These are phyloP conservation scores for Agriopis marginaria DNA, from an alignment of 2,888 invertebrate species.

Conservation along the genomic window DNA sequence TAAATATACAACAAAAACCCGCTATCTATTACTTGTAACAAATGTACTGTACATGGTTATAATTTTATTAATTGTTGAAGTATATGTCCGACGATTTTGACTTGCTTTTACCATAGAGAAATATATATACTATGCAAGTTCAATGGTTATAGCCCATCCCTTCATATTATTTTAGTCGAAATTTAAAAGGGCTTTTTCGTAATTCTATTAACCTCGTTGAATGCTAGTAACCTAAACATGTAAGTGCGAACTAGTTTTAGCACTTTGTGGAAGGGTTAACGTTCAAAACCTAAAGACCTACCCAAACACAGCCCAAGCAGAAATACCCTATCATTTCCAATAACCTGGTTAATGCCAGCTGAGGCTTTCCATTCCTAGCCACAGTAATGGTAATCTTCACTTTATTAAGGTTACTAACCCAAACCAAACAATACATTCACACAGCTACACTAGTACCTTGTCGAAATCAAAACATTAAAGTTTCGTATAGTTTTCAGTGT, in stretches of 20 bases:
- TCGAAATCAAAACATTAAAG: not conserved
- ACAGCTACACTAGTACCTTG: conserved; percentile 6
- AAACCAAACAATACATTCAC: conserved; percentile 19
- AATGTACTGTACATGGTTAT: too few species aligned
- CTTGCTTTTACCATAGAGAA: too few species aligned
- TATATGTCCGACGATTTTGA: too few species aligned
- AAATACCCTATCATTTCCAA: conserved; percentile 20
- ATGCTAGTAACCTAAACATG: conserved; percentile 1
- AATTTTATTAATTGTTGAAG: too few species aligned
- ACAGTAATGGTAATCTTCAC: conserved; percentile 29
- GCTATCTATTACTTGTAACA: too few species aligned
- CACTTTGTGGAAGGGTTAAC: conserved; percentile 1
- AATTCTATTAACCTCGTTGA: not conserved
- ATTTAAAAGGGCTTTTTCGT: not conserved
- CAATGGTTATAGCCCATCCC: too few species aligned
- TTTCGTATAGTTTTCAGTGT: not conserved
- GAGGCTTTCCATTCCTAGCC: conserved; percentile 13
- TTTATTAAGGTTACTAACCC: conserved; percentile 27
- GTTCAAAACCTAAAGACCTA: conserved; percentile 10
- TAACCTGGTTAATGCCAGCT: conserved; percentile 18
- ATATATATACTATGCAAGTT: too few species aligned
- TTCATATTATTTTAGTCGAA: too few species aligned
- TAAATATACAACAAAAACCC: too few species aligned
- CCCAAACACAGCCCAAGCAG: conserved; percentile 17
- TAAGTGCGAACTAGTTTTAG: conserved; percentile 1